Conservation (phyloP, 2,888 invertebrate species). For the Morpho deidamia region DNA sequence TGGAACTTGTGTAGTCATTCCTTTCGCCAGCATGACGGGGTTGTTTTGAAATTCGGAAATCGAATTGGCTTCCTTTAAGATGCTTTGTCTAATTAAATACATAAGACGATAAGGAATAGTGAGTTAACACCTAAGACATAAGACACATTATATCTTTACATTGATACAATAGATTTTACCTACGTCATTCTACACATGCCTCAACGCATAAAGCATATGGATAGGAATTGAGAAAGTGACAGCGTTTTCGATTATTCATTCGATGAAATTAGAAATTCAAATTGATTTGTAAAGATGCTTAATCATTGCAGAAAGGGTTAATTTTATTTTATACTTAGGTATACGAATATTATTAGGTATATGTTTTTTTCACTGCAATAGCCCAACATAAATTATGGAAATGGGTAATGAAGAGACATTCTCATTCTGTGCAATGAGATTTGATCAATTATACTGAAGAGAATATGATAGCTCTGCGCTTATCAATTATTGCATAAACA, state of each 20-base stretch:
- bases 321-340: background rate
- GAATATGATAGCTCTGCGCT: too few relatives aligned
- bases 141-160: background rate
- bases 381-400: too few relatives aligned
- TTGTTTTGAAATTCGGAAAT: slow-evolving; percentile 39
- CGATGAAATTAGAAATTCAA: background rate
- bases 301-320: slow-evolving; percentile 1
- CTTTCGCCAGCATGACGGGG: slow-evolving; percentile 50
- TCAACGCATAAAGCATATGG: slow-evolving; percentile 36
- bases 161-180: background rate
- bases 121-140: slow-evolving; percentile 5
- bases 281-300: background rate
- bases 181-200: slow-evolving; percentile 48
- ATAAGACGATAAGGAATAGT: background rate
- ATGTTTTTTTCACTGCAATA: too few relatives aligned
- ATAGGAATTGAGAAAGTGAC: slow-evolving; percentile 20
- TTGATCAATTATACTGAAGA: too few relatives aligned
- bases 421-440: too few relatives aligned
- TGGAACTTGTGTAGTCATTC: slow-evolving; percentile 59
- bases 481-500: too few relatives aligned
- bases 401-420: too few relatives aligned
- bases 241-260: slow-evolving; percentile 20
- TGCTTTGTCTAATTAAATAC: slow-evolving; percentile 55
- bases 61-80: slow-evolving; percentile 51
- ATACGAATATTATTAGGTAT: too few relatives aligned